Base-by-base conservation (phyloP, 2,797 vertebrate species). In the Pitangus sulphuratus region DNA sequence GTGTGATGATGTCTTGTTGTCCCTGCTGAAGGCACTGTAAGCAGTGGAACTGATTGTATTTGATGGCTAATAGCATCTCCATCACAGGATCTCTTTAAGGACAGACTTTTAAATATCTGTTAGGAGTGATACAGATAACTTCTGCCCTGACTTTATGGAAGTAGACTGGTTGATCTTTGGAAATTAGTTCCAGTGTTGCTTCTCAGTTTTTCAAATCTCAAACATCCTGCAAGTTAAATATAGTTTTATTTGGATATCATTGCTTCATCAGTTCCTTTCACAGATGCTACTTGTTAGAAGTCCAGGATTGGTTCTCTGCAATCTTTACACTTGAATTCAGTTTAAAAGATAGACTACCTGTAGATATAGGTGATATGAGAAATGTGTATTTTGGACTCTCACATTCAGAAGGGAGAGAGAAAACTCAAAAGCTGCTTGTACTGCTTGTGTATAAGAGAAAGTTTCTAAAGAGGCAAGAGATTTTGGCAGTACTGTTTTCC, bases 341-440 rank as follows among this genome's bases (percentile, higher is more conserved):
- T 78, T 56, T 64, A 35, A 68, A 62, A 54, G 9, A 8, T 13
- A 51, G 35, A 5, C 12, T 44, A 15, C 3, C 1, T 76, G 15
- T 87, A 28, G 11, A 22, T 65, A 9, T 12, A 53, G 20, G 16
- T 76, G 16, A 17, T 60, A 45, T 10, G 33, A 58, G 42, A 87
- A 77, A 56, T 19, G 2, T 48, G 0, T 62, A 17, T 31, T 37
- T 13, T 31, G 31, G 16, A 4, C 2, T 47, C 5, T 5, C 17
- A 10, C 44, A 24, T 76, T 57, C n/a, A 61, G 42, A 84, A 92
- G 61, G 45, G 30, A 60, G 44, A 40, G 80, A 28, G 6, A 3
- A 31, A 26, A 25, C 11, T 91, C 19, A 31, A 45, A 93, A 71
- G 10, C 7, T 0, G 0, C 18, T 15, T 14, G 9, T 48, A 22